Percentiles rank a stretch among this genome's conserved stretches.
These are phyloP conservation scores for Epinephelus lanceolatus DNA, from an alignment of 2,113 vertebrate genomes.

Conservation along the genomic window DNA sequence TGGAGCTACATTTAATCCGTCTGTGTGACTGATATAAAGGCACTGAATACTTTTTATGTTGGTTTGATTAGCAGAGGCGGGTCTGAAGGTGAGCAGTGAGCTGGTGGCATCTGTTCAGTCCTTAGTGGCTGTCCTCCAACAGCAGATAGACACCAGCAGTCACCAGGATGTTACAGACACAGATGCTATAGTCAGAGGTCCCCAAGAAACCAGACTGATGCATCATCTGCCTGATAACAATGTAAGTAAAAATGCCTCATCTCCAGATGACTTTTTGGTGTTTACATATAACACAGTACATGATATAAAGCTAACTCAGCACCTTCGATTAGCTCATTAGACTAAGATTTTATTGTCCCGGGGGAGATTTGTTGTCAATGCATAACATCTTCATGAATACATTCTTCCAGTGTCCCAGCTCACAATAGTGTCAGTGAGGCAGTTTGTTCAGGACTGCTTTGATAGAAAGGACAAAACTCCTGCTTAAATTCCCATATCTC, in stretches of 20 bases:
- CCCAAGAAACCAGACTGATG: neutral
- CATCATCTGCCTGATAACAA: constrained; percentile 11
- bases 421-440: neutral
- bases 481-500: no score
- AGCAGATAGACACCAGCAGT: constrained; percentile 68
- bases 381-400: no score
- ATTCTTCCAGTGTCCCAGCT: neutral
- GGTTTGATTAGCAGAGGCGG: constrained; percentile 53
- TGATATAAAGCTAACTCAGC: no score
- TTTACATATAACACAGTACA: neutral
- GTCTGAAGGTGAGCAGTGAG: constrained; percentile 80
- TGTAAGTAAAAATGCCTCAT: constrained; percentile 9
- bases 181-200: constrained; percentile 18
- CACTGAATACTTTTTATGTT: neutral
- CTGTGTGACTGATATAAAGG: neutral
- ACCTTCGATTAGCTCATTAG: no score
- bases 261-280: neutral
- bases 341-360: no score
- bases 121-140: constrained; percentile 73
- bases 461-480: neutral
- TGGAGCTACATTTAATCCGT: no score
- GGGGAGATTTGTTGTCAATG: no score
- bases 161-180: constrained; percentile 9
- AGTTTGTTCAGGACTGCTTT: neutral
- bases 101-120: constrained; percentile 83